phyloP scores from a whole-genome alignment of 2,888 invertebrate species.

The Nowickia ferox region DNA sequence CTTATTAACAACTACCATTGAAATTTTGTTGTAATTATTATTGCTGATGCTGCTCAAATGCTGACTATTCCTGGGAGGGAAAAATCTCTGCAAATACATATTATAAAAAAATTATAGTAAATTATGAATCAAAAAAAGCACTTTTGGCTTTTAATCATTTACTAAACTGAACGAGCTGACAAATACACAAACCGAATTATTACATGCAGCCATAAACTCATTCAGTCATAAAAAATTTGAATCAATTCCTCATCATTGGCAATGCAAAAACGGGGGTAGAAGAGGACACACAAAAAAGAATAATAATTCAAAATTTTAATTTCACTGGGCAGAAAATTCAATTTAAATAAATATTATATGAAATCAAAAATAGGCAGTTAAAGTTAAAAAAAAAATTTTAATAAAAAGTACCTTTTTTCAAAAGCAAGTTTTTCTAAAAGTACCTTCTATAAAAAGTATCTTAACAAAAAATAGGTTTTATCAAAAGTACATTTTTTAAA shows the following conservation, averaged over 20 bases:
- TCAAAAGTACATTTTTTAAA: too few species aligned
- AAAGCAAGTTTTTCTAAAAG: too few species aligned
- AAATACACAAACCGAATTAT: neutral
- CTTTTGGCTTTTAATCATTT: slow-evolving; percentile 43
- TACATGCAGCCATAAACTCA: neutral
- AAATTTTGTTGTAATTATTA: slow-evolving; percentile 25
- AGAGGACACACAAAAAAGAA: neutral
- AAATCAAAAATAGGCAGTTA: too few species aligned
- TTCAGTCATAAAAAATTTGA: neutral
- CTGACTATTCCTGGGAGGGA: slow-evolving; percentile 15
- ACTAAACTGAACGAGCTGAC: slow-evolving; percentile 29
- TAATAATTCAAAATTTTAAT: too few species aligned
- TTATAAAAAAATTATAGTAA: neutral
- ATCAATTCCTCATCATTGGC: neutral
- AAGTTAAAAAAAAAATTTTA: too few species aligned
- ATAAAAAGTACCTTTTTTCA: too few species aligned
- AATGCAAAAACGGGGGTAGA: neutral
- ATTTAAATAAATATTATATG: too few species aligned
- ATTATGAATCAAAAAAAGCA: slow-evolving; percentile 29
- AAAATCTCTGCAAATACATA: neutral
- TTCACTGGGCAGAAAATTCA: too few species aligned
- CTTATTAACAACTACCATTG: slow-evolving; percentile 68
- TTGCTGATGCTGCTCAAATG: slow-evolving; percentile 26
- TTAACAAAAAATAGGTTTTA: too few species aligned
- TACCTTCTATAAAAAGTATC: too few species aligned